Evolutionary conservation across 2,797 vertebrate species (phyloP).

Genomic region (Balearica regulorum): DNA sequence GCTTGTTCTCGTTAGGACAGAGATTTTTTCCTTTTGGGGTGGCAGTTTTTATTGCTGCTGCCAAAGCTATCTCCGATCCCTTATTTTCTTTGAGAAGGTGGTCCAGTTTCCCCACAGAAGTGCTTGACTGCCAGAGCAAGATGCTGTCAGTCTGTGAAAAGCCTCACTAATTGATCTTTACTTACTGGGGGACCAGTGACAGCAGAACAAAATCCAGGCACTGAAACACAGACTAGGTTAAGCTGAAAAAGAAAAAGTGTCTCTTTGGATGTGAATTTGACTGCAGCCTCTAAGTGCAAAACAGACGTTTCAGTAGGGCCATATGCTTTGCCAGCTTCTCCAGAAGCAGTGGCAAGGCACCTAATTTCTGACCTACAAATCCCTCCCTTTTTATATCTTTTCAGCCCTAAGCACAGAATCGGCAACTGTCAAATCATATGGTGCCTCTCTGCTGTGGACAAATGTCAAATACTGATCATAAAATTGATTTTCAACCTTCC

Average conservation of each 20-base stretch:
- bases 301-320: background rate
- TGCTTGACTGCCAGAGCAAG: background rate
- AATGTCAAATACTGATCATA: background rate
- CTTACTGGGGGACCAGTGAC: background rate
- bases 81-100: background rate
- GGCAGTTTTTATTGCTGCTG: background rate
- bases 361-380: constrained; percentile 38
- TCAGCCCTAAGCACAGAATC: background rate
- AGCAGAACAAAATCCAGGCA: background rate
- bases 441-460: background rate
- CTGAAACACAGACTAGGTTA: background rate
- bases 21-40: background rate
- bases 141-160: background rate
- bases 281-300: background rate
- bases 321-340: constrained; percentile 21
- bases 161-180: background rate
- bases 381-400: background rate
- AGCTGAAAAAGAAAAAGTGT: background rate
- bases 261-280: background rate
- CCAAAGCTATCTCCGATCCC: background rate
- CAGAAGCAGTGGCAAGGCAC: background rate
- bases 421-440: background rate
- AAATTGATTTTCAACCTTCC: background rate
- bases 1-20: background rate
- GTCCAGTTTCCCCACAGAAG: background rate